Percentiles rank a stretch among this genome's conserved stretches.
These are phyloP conservation scores for Catharus ustulatus DNA, from an alignment of 2,797 vertebrate species.

Conservation along the genomic window DNA sequence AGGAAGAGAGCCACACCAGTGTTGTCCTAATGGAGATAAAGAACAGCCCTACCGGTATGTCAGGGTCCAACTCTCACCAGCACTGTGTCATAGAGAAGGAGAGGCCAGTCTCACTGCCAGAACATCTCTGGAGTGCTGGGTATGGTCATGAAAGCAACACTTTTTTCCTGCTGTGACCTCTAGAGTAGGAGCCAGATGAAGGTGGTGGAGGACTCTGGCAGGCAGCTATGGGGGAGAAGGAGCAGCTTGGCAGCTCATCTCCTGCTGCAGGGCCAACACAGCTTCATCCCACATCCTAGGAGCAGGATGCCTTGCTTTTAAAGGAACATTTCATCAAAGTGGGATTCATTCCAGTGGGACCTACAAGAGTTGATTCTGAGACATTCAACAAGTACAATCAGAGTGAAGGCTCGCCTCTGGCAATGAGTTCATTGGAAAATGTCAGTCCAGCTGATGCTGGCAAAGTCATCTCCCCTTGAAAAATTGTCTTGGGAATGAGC, in stretches of 20 bases:
- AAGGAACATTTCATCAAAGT: constrained; percentile 68
- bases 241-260: constrained; percentile 83
- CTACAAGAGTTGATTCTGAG: neutral
- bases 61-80: neutral
- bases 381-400: neutral
- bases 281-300: constrained; percentile 61
- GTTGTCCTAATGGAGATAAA: neutral
- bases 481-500: neutral
- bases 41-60: neutral
- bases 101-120: neutral
- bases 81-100: neutral
- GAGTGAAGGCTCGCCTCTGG: neutral
- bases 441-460: neutral
- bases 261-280: constrained; percentile 47
- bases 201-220: constrained; percentile 81
- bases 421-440: neutral
- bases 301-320: constrained; percentile 81
- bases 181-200: constrained; percentile 78
- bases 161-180: neutral
- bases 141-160: neutral
- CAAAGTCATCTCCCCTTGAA: neutral
- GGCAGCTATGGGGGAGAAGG: constrained; percentile 80
- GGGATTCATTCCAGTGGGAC: neutral
- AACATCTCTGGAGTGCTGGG: neutral
- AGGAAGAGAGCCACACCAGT: neutral